Percentiles rank a stretch among this genome's conserved stretches.
Evolutionary conservation across 2,797 vertebrate species (phyloP).

Genomic region (Sarcophilus harrisii): DNA sequence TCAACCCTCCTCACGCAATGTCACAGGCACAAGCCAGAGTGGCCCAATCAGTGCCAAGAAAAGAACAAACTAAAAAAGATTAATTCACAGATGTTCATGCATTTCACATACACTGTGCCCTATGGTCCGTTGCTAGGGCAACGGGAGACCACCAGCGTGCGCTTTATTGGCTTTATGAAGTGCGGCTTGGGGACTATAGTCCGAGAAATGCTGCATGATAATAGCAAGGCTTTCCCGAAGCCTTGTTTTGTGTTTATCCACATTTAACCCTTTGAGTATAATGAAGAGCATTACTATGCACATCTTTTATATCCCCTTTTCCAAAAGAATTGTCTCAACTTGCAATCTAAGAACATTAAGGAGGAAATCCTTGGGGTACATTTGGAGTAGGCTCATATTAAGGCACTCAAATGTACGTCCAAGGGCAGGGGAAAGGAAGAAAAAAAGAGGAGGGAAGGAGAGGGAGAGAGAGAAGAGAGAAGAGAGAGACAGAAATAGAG

Average conservation of each 20-base stretch:
- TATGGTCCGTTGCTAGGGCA: constrained; percentile 95
- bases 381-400: constrained; percentile 15
- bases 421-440: neutral
- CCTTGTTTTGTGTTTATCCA: constrained; percentile 87
- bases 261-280: constrained; percentile 86
- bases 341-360: constrained; percentile 60
- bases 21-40: constrained; percentile 82
- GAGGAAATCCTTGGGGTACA: neutral
- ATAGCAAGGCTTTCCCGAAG: constrained; percentile 84
- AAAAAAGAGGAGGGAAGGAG: neutral
- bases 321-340: neutral
- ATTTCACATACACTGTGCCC: constrained; percentile 92
- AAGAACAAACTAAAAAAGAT: constrained; percentile 90
- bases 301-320: neutral
- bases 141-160: constrained; percentile 92
- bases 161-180: constrained; percentile 95
- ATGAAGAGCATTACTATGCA: constrained; percentile 78
- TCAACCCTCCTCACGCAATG: constrained; percentile 81
- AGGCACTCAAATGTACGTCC: constrained; percentile 49
- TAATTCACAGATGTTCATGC: constrained; percentile 94
- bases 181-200: constrained; percentile 89
- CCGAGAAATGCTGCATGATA: constrained; percentile 87
- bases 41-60: constrained; percentile 84
- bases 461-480: no score
- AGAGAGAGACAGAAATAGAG: no score